A percentile compares a stretch with the other conserved stretches of the same genome.
phyloP scores from a whole-genome alignment of 37 sponge, comb jelly and placozoan species.

The Bolinopsis microptera region DNA sequence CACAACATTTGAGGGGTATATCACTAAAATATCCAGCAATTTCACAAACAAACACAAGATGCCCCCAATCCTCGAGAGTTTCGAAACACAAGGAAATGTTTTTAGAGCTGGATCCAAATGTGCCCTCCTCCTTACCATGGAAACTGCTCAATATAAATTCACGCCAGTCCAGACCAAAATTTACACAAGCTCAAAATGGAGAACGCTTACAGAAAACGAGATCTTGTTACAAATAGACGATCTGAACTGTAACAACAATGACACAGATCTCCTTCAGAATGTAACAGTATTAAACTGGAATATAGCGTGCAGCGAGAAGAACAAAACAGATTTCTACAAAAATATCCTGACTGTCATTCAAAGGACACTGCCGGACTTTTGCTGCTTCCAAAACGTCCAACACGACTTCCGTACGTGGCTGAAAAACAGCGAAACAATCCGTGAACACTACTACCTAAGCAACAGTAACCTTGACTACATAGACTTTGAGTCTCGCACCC shows the following conservation, averaged over 20 bases:
- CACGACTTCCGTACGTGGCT: neutral
- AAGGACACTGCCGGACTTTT: neutral
- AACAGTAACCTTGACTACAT: slow-evolving; percentile 34
- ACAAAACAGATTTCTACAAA: neutral
- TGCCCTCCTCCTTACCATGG: neutral
- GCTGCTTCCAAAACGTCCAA: slow-evolving; percentile 17
- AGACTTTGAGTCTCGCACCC: neutral
- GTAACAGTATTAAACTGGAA: neutral
- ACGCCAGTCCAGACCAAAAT: slow-evolving; percentile 6
- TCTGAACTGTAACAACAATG: neutral
- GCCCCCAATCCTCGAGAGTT: neutral
- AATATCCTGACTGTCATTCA: neutral
- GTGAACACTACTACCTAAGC: slow-evolving; percentile 2
- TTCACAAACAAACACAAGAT: neutral
- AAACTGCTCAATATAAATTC: neutral
- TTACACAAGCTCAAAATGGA: neutral
- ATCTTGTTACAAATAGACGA: neutral
- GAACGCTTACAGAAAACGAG: neutral
- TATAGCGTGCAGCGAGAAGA: neutral
- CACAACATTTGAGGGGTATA: neutral
- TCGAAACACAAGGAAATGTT: neutral
- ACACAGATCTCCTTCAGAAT: neutral
- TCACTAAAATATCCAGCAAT: neutral
- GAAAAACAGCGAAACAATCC: neutral
- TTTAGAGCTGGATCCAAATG: slow-evolving; percentile 8